These are phyloP conservation scores for Crotalus helleri DNA, from an alignment of 2,113 vertebrate species.

Conservation along the genomic window DNA sequence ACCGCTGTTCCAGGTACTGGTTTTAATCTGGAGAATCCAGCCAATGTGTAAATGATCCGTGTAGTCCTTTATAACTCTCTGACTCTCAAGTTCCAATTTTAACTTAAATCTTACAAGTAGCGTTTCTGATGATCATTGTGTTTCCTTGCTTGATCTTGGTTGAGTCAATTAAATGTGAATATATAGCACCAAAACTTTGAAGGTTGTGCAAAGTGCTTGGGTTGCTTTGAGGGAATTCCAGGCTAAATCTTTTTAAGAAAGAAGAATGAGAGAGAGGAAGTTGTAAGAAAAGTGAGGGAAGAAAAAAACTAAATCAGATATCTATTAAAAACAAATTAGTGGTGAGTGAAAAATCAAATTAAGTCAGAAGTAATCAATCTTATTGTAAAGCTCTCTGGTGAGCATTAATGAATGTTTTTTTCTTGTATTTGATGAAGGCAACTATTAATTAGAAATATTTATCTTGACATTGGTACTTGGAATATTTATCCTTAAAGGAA, in stretches of 20 bases:
- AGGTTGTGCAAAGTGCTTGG: conserved; percentile 52
- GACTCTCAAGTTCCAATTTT: conserved; percentile 10
- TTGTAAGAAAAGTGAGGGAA: not conserved
- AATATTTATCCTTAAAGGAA: conserved; percentile 46
- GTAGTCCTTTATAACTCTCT: not conserved
- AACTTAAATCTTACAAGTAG: conserved; percentile 24
- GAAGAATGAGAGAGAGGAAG: not conserved
- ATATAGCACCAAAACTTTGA: conserved; percentile 47
- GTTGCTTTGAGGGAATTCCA: conserved; percentile 37
- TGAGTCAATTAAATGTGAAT: conserved; percentile 65
- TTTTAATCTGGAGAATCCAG: conserved; percentile 1
- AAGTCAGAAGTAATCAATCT: conserved; percentile 64
- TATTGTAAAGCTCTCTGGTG: conserved; percentile 63
- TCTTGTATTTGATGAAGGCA: conserved; percentile 61
- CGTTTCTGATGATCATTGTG: conserved; percentile 53
- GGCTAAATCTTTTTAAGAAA: conserved; percentile 41
- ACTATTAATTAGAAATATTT: conserved; percentile 74
- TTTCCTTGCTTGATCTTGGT: conserved; percentile 43
- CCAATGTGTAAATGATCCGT: not conserved
- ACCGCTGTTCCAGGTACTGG: not conserved
- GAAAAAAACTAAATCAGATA: conserved; percentile 63
- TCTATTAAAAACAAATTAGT: conserved; percentile 71
- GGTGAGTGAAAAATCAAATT: conserved; percentile 64
- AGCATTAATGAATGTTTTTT: conserved; percentile 58
- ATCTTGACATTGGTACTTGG: conserved; percentile 45